Evolutionary conservation across 2,797 vertebrate genomes (phyloP).

Genomic region (Neopelma chrysocephalum): DNA sequence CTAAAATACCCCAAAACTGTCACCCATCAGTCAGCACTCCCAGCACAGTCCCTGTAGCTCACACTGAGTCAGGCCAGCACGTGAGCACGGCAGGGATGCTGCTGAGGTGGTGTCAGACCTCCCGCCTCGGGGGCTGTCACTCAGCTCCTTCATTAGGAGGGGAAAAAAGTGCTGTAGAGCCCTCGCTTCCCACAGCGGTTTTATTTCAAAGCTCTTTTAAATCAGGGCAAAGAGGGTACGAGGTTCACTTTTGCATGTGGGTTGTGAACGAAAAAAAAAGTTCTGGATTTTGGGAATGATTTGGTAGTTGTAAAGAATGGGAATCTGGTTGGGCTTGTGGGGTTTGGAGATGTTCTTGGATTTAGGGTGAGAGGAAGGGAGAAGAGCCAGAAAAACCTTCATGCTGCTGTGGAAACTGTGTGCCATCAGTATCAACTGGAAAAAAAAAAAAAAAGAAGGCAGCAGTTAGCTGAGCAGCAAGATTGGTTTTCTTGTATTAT

Average conservation of each 20-base stretch:
- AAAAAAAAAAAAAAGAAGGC: neutral
- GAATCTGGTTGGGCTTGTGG: neutral
- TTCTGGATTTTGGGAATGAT: neutral
- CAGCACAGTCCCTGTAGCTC: neutral
- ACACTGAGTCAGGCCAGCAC: neutral
- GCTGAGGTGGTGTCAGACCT: neutral
- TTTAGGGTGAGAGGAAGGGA: neutral
- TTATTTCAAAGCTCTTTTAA: slow-evolving; percentile 30
- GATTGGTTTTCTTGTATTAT: slow-evolving; percentile 34
- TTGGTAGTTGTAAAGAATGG: neutral
- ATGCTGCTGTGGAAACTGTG: neutral
- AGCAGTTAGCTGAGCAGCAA: slow-evolving; percentile 20
- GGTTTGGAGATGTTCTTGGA: neutral
- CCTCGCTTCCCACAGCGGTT: neutral
- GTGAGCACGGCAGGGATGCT: neutral
- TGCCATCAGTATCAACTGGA: neutral
- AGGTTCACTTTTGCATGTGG: neutral
- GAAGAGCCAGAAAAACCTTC: neutral
- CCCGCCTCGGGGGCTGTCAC: slow-evolving; percentile 39
- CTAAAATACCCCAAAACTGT: neutral
- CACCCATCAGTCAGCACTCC: neutral
- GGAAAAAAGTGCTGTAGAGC: neutral
- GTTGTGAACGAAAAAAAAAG: neutral
- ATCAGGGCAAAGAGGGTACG: neutral
- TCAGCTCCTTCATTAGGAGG: slow-evolving; percentile 47